A percentile compares a stretch with the other conserved stretches of the same genome.
Evolutionary conservation across 2,888 invertebrate species (phyloP).

Genomic region (Trichogramma evanescens): DNA sequence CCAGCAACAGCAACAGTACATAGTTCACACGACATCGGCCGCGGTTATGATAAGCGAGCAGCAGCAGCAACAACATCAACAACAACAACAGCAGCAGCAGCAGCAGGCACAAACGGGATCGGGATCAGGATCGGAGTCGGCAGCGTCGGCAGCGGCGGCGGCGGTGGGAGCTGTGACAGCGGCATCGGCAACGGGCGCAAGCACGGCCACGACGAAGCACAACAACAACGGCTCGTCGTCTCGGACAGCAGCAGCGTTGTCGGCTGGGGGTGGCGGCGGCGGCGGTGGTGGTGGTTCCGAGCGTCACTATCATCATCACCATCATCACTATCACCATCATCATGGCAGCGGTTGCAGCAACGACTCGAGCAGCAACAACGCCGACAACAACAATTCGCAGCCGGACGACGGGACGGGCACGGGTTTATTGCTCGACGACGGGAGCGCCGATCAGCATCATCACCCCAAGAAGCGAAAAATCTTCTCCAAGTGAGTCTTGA

Average conservation of each 20-base stretch:
- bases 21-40: not conserved
- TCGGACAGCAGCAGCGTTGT: conserved; percentile 2
- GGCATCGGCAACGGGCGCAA: no score
- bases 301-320: conserved; percentile 32
- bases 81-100: not conserved
- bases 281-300: conserved; percentile 28
- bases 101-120: not conserved
- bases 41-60: conserved; percentile 8
- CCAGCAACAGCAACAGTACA: not conserved
- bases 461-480: conserved; percentile 49
- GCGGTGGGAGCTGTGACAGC: no score
- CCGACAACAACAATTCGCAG: conserved; percentile 16
- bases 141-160: no score
- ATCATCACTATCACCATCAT: conserved; percentile 33
- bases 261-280: conserved; percentile 17
- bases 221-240: not conserved
- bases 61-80: not conserved
- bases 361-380: not conserved
- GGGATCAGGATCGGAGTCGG: no score
- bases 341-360: conserved; percentile 26
- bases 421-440: conserved; percentile 19
- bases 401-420: conserved; percentile 19
- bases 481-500: conserved; percentile 49
- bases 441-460: conserved; percentile 28
- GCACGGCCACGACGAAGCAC: not conserved